Evolutionary conservation across 2,113 vertebrate genomes (phyloP), one percentile per base, ranked within the genome.

Genomic region (Naja naja): DNA sequence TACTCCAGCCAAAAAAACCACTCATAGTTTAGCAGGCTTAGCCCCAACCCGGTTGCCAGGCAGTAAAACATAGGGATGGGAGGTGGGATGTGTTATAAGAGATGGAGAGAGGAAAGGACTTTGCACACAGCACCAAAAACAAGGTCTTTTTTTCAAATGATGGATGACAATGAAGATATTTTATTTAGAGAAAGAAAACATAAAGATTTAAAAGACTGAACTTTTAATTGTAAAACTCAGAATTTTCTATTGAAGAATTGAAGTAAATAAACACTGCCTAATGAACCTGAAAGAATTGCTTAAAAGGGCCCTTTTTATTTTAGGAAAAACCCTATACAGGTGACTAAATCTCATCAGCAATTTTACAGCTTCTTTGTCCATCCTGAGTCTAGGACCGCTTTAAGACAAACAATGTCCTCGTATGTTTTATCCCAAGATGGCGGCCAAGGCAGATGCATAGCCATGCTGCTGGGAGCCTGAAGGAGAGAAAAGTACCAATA

Each of bases 1-100:
- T 98, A 97, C 97, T 97, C 96, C 95, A 96, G 98, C 98, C 98
- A 98, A 98, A 97, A 74, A 98, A 98, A 96, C 30, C 97, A 97
- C 97, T 98, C 98, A 98, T 98, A 98, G 98, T 98, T 98, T 97
- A 97, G 97, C 97, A 97, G 98, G 98, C 98, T 98, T 98, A 98
- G 97, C 95, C 97, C 96, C 91, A 22, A 96, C 93, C 96, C 93
- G 95, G 98, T 98, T 98, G 98, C 98, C 98, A 98, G 97, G 98
- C 97, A 98, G 98, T 98, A 97, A 98, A 98, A 94, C 92, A 0
- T 34, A 6, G 30, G 52, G 97, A 97, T 88, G 87, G 87, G 30
- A 53, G 53, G 95, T 96, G 97, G 96, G 97, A 16, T 14, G 7
- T 47, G 27, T 58, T 27, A 91, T 95, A n/a, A 81, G 94, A 25